These are phyloP conservation scores for Acrocera orbiculus DNA, from an alignment of 2,888 invertebrate species.

Conservation along the genomic window DNA sequence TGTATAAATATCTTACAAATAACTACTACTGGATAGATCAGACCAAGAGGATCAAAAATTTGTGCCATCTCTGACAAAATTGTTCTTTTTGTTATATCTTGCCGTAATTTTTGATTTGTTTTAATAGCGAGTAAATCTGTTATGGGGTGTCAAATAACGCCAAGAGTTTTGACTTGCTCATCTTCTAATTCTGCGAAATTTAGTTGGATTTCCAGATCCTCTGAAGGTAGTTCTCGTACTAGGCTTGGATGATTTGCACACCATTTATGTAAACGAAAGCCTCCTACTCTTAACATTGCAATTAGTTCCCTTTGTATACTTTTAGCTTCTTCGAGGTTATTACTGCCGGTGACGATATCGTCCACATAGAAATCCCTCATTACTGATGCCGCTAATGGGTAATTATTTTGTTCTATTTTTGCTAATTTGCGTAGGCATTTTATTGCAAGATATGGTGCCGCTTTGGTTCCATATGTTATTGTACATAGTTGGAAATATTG, in stretches of 20 bases:
- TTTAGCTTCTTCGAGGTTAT: neutral
- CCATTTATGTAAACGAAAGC: slow-evolving; percentile 1
- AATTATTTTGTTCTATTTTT: neutral
- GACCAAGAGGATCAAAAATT: slow-evolving; percentile 4
- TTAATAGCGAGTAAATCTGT: neutral
- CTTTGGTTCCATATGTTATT: neutral
- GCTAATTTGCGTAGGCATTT: neutral
- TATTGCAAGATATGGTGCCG: slow-evolving; percentile 2
- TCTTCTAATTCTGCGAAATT: neutral
- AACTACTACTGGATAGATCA: slow-evolving; percentile 2
- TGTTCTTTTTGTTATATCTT: neutral
- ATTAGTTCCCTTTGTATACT: neutral
- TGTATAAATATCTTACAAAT: slow-evolving; percentile 6
- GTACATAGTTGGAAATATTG: slow-evolving; percentile 1
- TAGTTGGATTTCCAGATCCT: neutral
- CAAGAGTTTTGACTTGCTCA: neutral
- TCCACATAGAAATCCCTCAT: slow-evolving; percentile 5
- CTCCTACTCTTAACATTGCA: neutral
- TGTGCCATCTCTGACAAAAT: slow-evolving; percentile 1
- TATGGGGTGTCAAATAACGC: neutral
- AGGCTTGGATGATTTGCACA: neutral
- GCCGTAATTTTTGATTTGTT: neutral
- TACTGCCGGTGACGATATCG: neutral
- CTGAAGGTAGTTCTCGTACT: neutral
- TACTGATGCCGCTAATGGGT: neutral